phyloP scores from a whole-genome alignment of 2,113 vertebrate genomes.

The Calyptommatus sinebrachiatus region DNA sequence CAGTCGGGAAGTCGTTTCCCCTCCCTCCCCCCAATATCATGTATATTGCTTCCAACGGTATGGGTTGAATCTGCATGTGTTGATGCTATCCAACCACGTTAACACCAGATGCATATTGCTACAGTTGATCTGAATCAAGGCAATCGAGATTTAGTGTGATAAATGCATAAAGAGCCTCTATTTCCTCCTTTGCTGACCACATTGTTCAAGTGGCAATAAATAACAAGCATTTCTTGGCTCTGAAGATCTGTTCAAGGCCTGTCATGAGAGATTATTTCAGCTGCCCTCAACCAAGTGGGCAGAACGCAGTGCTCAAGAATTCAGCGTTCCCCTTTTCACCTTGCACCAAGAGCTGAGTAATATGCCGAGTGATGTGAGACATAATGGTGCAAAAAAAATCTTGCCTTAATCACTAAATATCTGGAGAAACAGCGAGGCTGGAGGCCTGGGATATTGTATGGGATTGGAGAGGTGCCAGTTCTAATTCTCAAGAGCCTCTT shows the following conservation, averaged over 20 bases:
- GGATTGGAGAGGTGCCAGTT: too few relatives aligned
- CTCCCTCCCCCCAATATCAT: too few relatives aligned
- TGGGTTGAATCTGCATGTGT: too few relatives aligned
- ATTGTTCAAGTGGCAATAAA: not conserved
- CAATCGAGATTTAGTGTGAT: too few relatives aligned
- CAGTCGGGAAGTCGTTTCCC: too few relatives aligned
- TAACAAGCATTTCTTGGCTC: not conserved
- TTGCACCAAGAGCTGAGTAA: conserved; percentile 1
- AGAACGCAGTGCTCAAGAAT: not conserved
- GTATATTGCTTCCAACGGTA: too few relatives aligned
- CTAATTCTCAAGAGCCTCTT: too few relatives aligned
- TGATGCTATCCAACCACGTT: too few relatives aligned
- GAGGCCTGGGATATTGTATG: not conserved
- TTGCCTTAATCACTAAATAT: not conserved
- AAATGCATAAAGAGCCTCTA: too few relatives aligned
- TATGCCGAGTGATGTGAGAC: not conserved
- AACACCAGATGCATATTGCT: too few relatives aligned
- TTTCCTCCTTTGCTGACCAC: not conserved
- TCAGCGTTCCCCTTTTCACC: not conserved
- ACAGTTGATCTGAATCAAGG: too few relatives aligned
- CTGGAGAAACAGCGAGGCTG: not conserved
- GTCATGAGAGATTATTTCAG: conserved; percentile 1
- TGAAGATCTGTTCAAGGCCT: conserved; percentile 16
- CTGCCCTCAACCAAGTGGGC: conserved; percentile 9
- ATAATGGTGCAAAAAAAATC: not conserved